Evolutionary conservation across 1,140 invertebrate species (phyloP).

Genomic region (Magallana gigas): DNA sequence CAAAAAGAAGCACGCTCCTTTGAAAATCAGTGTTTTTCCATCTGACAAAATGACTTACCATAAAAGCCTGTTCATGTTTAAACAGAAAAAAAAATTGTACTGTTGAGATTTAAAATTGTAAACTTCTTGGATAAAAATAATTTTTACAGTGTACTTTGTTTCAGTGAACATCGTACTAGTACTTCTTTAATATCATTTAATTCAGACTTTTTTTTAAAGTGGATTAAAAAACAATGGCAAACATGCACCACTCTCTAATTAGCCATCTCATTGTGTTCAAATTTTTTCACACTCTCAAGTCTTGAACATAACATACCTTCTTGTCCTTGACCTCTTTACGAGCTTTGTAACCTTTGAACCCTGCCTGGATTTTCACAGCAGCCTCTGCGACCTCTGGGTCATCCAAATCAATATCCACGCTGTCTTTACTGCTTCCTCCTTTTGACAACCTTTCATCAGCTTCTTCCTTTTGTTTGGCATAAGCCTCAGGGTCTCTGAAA

Average conservation of each 20-base stretch:
- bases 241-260: conserved; percentile 1
- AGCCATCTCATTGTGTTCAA: not conserved
- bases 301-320: conserved; percentile 24
- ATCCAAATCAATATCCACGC: conserved; percentile 53
- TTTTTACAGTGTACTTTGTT: too few relatives aligned
- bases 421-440: conserved; percentile 36
- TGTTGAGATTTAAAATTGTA: too few relatives aligned
- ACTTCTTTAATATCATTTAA: too few relatives aligned
- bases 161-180: too few relatives aligned
- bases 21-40: not conserved
- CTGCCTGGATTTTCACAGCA: conserved; percentile 84
- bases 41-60: not conserved
- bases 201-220: too few relatives aligned
- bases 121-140: too few relatives aligned
- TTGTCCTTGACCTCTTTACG: conserved; percentile 82
- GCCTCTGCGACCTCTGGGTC: conserved; percentile 79
- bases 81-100: not conserved
- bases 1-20: not conserved
- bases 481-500: conserved; percentile 38
- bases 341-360: conserved; percentile 86
- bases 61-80: not conserved
- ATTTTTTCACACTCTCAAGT: not conserved
- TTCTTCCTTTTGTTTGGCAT: conserved; percentile 10
- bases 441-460: conserved; percentile 18
- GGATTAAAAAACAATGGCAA: not conserved